These are phyloP conservation scores for Centruroides sculpturatus DNA, from an alignment of 1,140 invertebrate species.

Conservation along the genomic window DNA sequence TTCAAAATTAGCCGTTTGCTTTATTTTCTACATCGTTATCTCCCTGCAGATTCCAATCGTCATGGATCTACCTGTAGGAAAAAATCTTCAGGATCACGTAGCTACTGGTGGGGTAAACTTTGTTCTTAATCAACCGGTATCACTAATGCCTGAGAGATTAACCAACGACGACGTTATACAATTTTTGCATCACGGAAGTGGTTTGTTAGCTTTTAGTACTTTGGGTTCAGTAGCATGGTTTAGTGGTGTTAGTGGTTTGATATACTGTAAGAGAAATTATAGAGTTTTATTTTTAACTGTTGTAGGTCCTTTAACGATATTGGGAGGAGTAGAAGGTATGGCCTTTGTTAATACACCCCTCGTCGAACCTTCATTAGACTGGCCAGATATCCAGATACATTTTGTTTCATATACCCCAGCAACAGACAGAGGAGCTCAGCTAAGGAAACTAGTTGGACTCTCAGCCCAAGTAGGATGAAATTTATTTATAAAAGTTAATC, in stretches of 20 bases:
- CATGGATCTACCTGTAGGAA: constrained; percentile 24
- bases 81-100: constrained; percentile 24
- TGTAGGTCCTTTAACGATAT: constrained; percentile 62
- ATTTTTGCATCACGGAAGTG: too few species aligned
- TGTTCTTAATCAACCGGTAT: not conserved
- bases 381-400: constrained; percentile 80
- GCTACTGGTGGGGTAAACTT: not conserved
- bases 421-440: constrained; percentile 54
- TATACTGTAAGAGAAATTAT: too few species aligned
- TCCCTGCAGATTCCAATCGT: not conserved
- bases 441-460: constrained; percentile 43
- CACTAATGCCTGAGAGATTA: too few species aligned
- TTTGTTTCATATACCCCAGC: constrained; percentile 80
- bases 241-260: too few species aligned
- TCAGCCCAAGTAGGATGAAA: too few species aligned
- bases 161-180: too few species aligned
- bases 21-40: too few species aligned
- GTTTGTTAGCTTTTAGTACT: too few species aligned
- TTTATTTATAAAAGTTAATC: too few species aligned
- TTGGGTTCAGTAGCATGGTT: too few species aligned
- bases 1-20: too few species aligned
- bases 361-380: constrained; percentile 60
- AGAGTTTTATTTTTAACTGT: constrained; percentile 27
- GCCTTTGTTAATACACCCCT: constrained; percentile 74
- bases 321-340: constrained; percentile 59